Percentiles rank a stretch among this genome's conserved stretches.
Conservation (phyloP, 2,888 invertebrate species). For the Antheraea yamamai region DNA sequence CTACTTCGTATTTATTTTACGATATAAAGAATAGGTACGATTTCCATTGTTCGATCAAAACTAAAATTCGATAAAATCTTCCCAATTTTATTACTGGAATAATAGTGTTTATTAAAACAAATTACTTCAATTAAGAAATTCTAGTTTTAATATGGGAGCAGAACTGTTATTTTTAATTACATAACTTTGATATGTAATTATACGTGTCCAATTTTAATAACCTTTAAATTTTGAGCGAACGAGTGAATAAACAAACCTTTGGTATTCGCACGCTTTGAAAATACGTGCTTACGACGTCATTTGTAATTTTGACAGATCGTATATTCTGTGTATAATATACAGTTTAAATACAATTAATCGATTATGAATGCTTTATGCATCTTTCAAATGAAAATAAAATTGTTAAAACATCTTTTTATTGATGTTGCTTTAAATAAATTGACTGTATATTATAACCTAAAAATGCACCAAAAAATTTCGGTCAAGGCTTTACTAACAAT, state of each 20-base stretch:
- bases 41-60: neutral
- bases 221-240: neutral
- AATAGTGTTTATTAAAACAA: neutral
- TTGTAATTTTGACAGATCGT: conserved; percentile 8
- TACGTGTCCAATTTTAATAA: neutral
- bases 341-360: neutral
- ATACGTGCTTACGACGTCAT: neutral
- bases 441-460: neutral
- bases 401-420: neutral
- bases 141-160: neutral
- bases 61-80: neutral
- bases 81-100: neutral
- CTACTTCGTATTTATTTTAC: neutral
- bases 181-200: neutral
- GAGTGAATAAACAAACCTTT: neutral
- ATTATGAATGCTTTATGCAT: neutral
- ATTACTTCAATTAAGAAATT: neutral
- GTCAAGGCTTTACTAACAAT: conserved; percentile 27
- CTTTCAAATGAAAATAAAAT: neutral
- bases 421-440: neutral
- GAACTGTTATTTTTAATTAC: neutral
- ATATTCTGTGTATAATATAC: neutral
- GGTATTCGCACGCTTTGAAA: neutral
- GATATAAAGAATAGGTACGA: neutral
- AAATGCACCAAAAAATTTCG: neutral